Conservation (phyloP, 2,797 vertebrate species). For the Synaphobranchus kaupii region DNA sequence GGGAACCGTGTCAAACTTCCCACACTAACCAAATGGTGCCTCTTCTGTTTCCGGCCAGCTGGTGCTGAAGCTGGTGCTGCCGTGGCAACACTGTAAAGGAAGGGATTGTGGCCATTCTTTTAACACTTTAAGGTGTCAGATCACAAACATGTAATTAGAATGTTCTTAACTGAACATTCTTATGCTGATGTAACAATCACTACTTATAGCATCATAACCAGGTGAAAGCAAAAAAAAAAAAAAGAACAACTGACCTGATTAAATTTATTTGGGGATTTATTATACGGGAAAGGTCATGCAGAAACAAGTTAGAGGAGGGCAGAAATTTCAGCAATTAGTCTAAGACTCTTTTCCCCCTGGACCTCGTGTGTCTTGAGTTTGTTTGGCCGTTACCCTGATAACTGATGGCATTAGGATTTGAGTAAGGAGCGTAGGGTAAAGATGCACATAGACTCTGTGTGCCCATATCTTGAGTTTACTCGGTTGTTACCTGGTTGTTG, state of each 20-base stretch:
- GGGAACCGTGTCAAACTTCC: constrained; percentile 66
- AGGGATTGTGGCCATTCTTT: not conserved
- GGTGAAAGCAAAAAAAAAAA: too few species aligned
- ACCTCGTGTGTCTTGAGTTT: not conserved
- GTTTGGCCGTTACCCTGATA: not conserved
- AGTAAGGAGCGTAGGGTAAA: not conserved
- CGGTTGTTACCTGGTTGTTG: not conserved
- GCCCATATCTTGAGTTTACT: not conserved
- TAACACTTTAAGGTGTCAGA: too few species aligned
- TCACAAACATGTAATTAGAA: too few species aligned
- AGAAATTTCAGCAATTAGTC: not conserved
- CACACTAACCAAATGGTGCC: constrained; percentile 68
- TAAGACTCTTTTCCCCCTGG: not conserved
- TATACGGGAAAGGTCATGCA: not conserved
- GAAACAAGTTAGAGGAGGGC: not conserved
- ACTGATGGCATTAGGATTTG: not conserved
- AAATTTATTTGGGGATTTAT: not conserved
- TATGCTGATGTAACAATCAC: too few species aligned
- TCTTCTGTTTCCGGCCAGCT: constrained; percentile 60
- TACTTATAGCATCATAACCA: too few species aligned
- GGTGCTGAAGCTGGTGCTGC: not conserved
- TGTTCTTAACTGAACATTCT: too few species aligned
- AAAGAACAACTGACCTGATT: not conserved
- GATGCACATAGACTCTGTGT: too few species aligned
- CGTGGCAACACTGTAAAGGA: not conserved